A percentile compares a stretch with the other conserved stretches of the same genome.
Evolutionary conservation across 2,797 vertebrate species (phyloP).

Genomic region (Sebastes melanostomus): DNA sequence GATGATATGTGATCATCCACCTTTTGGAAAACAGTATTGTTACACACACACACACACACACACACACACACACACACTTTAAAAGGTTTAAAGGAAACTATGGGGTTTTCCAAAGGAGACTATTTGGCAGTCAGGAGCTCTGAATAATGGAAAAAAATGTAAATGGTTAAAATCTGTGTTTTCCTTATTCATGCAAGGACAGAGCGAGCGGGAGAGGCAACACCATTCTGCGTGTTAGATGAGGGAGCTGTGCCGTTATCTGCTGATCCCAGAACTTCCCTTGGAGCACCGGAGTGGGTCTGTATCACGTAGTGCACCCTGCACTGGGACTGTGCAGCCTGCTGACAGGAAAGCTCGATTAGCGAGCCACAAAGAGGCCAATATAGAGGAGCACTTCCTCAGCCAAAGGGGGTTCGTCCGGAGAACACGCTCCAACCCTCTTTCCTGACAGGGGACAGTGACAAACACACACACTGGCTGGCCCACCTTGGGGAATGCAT

Average conservation of each 20-base stretch:
- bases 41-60: neutral
- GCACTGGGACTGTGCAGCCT: constrained; percentile 70
- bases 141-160: constrained; percentile 41
- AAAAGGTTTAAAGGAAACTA: constrained; percentile 14
- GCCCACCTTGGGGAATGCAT: constrained; percentile 71
- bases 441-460: constrained; percentile 82
- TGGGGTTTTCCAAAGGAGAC: constrained; percentile 54
- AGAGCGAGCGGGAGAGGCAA: constrained; percentile 60
- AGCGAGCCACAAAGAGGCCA: constrained; percentile 86
- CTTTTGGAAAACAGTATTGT: constrained; percentile 15
- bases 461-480: constrained; percentile 71
- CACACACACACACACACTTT: neutral
- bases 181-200: constrained; percentile 69
- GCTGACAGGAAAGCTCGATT: constrained; percentile 91
- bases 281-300: constrained; percentile 85
- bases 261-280: constrained; percentile 94
- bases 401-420: constrained; percentile 79
- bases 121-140: constrained; percentile 29
- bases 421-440: constrained; percentile 78
- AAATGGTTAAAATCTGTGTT: constrained; percentile 61
- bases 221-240: constrained; percentile 77
- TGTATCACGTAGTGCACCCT: constrained; percentile 80
- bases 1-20: neutral
- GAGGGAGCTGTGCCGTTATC: constrained; percentile 86
- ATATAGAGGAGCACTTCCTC: constrained; percentile 84